phyloP scores from a whole-genome alignment of 2,888 invertebrate genomes.

The Clepsis dumicolana region DNA sequence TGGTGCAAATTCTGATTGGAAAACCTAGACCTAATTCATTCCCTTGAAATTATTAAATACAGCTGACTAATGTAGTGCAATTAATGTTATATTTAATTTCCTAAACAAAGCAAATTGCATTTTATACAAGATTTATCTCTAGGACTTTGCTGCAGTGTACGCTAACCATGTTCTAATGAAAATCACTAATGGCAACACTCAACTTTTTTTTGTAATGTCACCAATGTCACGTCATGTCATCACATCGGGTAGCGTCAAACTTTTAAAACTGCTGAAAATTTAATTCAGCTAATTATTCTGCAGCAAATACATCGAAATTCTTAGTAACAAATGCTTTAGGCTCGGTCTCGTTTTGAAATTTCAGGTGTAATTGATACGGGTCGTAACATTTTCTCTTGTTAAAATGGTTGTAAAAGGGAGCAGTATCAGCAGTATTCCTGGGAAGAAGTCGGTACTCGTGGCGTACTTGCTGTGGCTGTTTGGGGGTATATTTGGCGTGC shows the following conservation, averaged over 20 bases:
- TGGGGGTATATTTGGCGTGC: slow-evolving; percentile 95
- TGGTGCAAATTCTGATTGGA: not conserved
- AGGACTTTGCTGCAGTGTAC: slow-evolving; percentile 1
- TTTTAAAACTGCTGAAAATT: slow-evolving; percentile 34
- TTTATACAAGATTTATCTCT: not conserved
- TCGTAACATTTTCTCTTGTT: slow-evolving; percentile 16
- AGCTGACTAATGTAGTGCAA: not conserved
- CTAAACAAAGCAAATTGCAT: not conserved
- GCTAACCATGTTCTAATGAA: not conserved
- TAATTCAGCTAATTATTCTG: slow-evolving; percentile 22
- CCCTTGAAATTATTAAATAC: not conserved
- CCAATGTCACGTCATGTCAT: slow-evolving; percentile 44
- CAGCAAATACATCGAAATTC: not conserved
- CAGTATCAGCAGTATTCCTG: slow-evolving; percentile 54
- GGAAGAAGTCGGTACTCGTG: slow-evolving; percentile 86
- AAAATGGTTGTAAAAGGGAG: slow-evolving; percentile 53
- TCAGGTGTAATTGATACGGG: slow-evolving; percentile 26
- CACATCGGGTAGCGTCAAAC: slow-evolving; percentile 32
- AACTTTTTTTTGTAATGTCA: slow-evolving; percentile 40
- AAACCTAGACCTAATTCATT: slow-evolving; percentile 27
- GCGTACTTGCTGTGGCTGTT: slow-evolving; percentile 95
- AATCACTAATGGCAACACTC: slow-evolving; percentile 30
- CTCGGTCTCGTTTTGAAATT: not conserved
- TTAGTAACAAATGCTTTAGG: not conserved
- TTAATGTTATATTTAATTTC: not conserved